These are phyloP conservation scores for Collichthys lucidus DNA, from an alignment of 2,113 vertebrate species.

Conservation along the genomic window DNA sequence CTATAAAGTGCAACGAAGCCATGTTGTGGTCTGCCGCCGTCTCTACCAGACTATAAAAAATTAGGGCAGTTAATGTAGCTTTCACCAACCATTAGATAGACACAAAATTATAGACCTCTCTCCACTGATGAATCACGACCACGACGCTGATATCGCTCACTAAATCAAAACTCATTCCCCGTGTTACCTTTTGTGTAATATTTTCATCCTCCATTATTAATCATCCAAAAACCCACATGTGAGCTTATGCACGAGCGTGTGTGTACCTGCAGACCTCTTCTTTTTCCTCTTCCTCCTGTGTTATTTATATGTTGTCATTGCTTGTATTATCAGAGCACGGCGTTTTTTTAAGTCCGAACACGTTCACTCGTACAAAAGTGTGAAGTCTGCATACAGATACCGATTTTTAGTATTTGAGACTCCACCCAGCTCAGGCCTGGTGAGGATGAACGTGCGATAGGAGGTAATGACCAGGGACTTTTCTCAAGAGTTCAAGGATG, in stretches of 20 bases:
- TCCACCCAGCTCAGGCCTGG: neutral
- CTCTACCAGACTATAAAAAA: neutral
- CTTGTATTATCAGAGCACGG: too few species aligned
- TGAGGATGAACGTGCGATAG: neutral
- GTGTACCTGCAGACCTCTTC: neutral
- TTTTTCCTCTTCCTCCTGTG: neutral
- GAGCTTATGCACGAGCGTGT: neutral
- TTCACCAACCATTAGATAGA: neutral
- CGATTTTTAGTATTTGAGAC: neutral
- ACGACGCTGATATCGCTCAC: neutral
- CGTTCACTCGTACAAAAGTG: neutral
- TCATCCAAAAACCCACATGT: neutral
- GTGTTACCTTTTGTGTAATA: neutral
- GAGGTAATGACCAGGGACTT: neutral
- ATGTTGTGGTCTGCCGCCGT: neutral
- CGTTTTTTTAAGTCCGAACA: neutral
- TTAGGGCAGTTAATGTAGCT: neutral
- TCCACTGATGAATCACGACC: neutral
- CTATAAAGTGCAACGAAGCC: neutral
- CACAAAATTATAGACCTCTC: neutral
- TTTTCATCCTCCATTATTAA: neutral
- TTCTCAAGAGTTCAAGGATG: neutral
- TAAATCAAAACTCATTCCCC: neutral
- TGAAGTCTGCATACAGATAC: neutral
- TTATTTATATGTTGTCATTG: too few species aligned